Base-by-base conservation (phyloP, 2,797 vertebrate species). In the Lacerta bilineata region DNA sequence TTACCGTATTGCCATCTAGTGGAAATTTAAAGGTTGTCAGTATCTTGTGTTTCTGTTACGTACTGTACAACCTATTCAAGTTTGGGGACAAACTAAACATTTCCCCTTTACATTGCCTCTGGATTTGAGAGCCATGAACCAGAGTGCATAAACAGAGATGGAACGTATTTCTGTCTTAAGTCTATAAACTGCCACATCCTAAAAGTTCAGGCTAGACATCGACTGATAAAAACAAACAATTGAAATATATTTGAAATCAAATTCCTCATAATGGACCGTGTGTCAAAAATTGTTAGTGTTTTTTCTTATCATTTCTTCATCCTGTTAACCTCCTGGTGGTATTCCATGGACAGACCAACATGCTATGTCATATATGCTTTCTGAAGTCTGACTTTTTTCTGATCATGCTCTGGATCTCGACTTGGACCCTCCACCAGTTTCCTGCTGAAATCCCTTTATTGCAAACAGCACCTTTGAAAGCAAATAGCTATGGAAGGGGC, bases 1-100 rank as follows among this genome's bases (percentile, higher is more conserved):
- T 77, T 61, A 39, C 29, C 83, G 86, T 13, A 39, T 46, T 88
- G 90, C 94, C 94, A 91, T 89, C 94, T 94, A 90, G 85, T 83
- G 95, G 86, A 87, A 68, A 25, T 1, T 5, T 25, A 50, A 8
- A 33, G 27, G 18, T 8, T 83, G 5, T 43, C 10, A 11, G 3
- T 15, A 41, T 3, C 20, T 69, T 83, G 10, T 55, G 25, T 41
- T 80, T n/a, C 17, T 8, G 20, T n/a, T 69, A 4, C 13, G 15
- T 55, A 55, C n/a, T n/a, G n/a, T 72, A 72, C 10, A 83, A 50
- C 6, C 15, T 25, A 78, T n/a, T 69, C 59, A 78, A 59, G 20
- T 68, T 68, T 55, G 8, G 36, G 13, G 29, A 84, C 7, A 78
- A 33, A 69, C 23, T 25, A 55, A 84, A 36, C 5, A 39, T 46